These are phyloP conservation scores for Lophius piscatorius DNA, from an alignment of 2,113 vertebrate species.

Conservation along the genomic window DNA sequence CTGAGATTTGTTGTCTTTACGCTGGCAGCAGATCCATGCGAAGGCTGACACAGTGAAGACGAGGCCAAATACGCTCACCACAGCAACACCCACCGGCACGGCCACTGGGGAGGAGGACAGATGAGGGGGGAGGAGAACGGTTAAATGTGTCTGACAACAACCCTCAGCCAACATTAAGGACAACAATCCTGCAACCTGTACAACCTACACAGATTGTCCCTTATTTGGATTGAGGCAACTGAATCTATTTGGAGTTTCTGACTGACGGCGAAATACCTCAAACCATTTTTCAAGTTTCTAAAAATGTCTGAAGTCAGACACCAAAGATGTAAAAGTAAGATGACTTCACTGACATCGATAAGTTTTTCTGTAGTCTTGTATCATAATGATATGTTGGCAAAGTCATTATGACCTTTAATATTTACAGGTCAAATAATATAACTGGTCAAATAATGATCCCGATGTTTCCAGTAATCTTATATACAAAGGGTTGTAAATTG, in stretches of 20 bases:
- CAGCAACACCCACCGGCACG: constrained; percentile 90
- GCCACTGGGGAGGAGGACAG: constrained; percentile 85
- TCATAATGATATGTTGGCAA: no score
- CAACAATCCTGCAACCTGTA: not conserved
- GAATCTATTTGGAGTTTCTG: constrained; percentile 25
- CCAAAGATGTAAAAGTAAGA: no score
- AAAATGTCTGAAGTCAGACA: no score
- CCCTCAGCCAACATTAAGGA: not conserved
- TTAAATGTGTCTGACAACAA: constrained; percentile 1
- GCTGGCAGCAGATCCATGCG: constrained; percentile 98
- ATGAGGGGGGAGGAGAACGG: constrained; percentile 42
- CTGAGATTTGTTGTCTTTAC: constrained; percentile 92
- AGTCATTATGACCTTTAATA: no score
- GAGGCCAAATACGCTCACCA: constrained; percentile 94
- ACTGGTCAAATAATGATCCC: no score
- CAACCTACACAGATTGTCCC: not conserved
- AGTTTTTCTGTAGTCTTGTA: no score
- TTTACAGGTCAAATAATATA: no score
- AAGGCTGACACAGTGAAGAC: constrained; percentile 95
- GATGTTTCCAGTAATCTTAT: no score
- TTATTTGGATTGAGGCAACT: not conserved
- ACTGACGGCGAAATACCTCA: no score
- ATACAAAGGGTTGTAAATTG: no score
- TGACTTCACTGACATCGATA: no score
- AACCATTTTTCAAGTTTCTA: no score